Base-by-base conservation (phyloP, 2,797 vertebrate species). In the Steatocranus sp. region DNA sequence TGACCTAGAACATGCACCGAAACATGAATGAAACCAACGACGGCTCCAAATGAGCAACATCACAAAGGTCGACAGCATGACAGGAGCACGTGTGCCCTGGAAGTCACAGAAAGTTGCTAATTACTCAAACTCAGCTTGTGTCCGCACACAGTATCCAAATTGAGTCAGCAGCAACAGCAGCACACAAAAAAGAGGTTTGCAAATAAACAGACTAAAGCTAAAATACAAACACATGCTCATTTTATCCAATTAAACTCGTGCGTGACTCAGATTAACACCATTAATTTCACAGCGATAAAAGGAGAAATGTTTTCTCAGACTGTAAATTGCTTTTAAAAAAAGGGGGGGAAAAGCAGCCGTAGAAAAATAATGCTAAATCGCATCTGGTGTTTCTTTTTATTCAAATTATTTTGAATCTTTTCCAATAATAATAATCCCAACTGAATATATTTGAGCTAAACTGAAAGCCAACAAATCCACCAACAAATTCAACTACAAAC, bases 101-200 rank as follows among this genome's bases (percentile, higher is more conserved):
- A 87, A 84, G 86, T 86, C 83, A 49, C 78, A 86, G 82, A 85
- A 86, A 93, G 84, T 90, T 84, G 76, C 81, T 91, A 92, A 93
- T 94, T 92, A 85, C 84, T 88, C 83, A 80, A 93, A 91, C 80
- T 63, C 63, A 77, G 68, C 53, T 84, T 49, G 78, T 66, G 90
- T 87, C 83, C 18, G 3, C 66, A 38, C 51, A 36, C 50, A 79
- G 80, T 79, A 78, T 80, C 77, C 76, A 78, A 27, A 89, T 76
- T 80, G 54, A 89, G 78, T 58, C 61, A 46, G 83, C 15, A 11
- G 36, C 56, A 73, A 0, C 68, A 49, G 83, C n/a, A 12, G 46
- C 56, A 46, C 85, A 82, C 49, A 18, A 78, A 78, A 61, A 70
- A 78, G 23, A 73, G 75, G 53, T 79, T 87, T 86, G 80, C 85